A percentile compares a stretch with the other conserved stretches of the same genome.
Evolutionary conservation across 2,113 vertebrate genomes (phyloP).

Genomic region (Pteronura brasiliensis): DNA sequence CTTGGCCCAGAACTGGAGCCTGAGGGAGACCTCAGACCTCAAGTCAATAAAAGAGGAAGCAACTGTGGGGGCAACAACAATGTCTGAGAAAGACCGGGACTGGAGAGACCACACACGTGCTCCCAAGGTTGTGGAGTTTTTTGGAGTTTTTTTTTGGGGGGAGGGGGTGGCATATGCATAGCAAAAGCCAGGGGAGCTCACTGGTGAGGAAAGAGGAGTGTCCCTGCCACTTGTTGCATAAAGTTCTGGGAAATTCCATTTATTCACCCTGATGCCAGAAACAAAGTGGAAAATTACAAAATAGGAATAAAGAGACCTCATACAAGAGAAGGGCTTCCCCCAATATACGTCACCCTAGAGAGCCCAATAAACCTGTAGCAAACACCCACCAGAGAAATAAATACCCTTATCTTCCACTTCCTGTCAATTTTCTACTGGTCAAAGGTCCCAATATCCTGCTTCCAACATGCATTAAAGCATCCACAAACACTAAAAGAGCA

Average conservation of each 20-base stretch:
- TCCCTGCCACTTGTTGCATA: background rate
- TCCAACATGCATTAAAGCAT: background rate
- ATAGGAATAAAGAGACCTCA: background rate
- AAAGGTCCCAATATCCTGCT: background rate
- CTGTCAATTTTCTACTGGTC: background rate
- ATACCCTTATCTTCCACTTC: background rate
- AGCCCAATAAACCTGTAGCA: background rate
- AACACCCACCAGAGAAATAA: background rate
- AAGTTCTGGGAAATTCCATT: constrained; percentile 48
- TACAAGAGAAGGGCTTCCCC: background rate
- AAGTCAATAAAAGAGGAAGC: background rate
- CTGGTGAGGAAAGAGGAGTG: background rate
- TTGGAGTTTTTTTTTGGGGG: too few relatives aligned
- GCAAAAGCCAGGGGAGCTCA: background rate
- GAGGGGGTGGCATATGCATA: background rate
- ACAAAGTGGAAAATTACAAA: constrained; percentile 40
- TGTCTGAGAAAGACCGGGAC: background rate
- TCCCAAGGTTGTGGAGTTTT: background rate
- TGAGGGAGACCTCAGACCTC: background rate
- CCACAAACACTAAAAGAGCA: background rate
- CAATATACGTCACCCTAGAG: background rate
- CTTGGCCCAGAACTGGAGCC: background rate
- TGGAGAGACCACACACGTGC: background rate
- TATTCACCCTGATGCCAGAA: background rate
- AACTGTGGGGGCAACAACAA: too few relatives aligned